These are phyloP conservation scores for Dromococcyx pavoninus DNA, from an alignment of 2,797 vertebrate species.

Conservation along the genomic window DNA sequence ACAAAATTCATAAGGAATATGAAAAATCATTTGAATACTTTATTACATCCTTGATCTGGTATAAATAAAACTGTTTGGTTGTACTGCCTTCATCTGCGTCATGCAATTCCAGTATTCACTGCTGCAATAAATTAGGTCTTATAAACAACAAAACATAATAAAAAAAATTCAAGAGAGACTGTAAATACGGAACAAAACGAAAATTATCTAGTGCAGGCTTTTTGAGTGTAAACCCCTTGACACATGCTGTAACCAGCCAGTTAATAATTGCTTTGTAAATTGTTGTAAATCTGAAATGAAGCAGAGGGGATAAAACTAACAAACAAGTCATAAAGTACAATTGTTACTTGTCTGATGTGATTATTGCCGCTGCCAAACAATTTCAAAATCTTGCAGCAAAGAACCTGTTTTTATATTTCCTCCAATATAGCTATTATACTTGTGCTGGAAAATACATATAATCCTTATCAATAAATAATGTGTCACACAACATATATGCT, in stretches of 20 bases:
- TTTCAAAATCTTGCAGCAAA: neutral
- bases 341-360: neutral
- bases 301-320: constrained; percentile 41
- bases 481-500: neutral
- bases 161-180: constrained; percentile 35
- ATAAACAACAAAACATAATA: constrained; percentile 10
- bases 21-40: constrained; percentile 33
- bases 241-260: constrained; percentile 12
- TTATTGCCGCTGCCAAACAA: neutral
- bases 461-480: neutral
- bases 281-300: constrained; percentile 41
- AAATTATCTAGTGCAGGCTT: neutral
- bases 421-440: neutral
- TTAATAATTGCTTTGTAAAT: constrained; percentile 58
- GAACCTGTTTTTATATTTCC: neutral
- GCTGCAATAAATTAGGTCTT: constrained; percentile 48
- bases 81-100: constrained; percentile 8
- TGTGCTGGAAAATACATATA: neutral
- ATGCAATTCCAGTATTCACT: constrained; percentile 4
- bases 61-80: constrained; percentile 16
- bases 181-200: constrained; percentile 19
- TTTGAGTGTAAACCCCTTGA: neutral
- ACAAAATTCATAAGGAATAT: neutral
- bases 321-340: constrained; percentile 33
- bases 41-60: neutral